Base-by-base conservation (phyloP, 2,113 vertebrate species). In the Clupea harengus region DNA sequence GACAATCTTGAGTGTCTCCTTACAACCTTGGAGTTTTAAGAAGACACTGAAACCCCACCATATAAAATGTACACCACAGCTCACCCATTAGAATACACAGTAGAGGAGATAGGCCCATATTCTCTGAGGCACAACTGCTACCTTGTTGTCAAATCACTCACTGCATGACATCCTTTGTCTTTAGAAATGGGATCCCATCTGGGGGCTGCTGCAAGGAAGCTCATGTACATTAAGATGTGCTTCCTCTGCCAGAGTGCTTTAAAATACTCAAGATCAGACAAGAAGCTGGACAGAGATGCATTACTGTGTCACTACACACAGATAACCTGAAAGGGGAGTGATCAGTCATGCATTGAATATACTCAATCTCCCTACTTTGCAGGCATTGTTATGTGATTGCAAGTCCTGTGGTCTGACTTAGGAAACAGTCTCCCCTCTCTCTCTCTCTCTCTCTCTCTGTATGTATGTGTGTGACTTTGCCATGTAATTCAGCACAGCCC, bases 151-250 rank as follows among this genome's bases (percentile, higher is more conserved):
- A 78, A 10, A 32, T 72, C 72, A 78, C 28, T 78, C 72, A 44
- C 72, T 78, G 72, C 72, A 39, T 13, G 10, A 78, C 72, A 39
- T 78, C 83, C 81, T 84, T 44, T 81, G n/a, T 85, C 22, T 75
- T 47, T 83, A 75, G 81, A 86, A 84, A 87, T 81, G 83, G 82
- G 49, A 84, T 81, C 45, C 45, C 49, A 83, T 49, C 50, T 47
- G 82, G 81, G 20, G 18, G 8, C 82, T 82, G 28, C 11, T 32
- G 20, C 4, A 78, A 32, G 72, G 28, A 78, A 78, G 39, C 72
- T 78, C 1, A 78, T 78, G 72, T 39, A 39, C 72, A 78, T 39
- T 78, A 78, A 78, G 72, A 78, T 78, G 72, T 32, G 72, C 72
- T 78, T 39, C 25, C 32, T 78, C 15, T 3, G 15, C 32, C 28